Percentiles rank a stretch among this genome's conserved stretches.
These are phyloP conservation scores for Spodoptera frugiperda DNA, from an alignment of 1,140 invertebrate genomes.

Conservation along the genomic window DNA sequence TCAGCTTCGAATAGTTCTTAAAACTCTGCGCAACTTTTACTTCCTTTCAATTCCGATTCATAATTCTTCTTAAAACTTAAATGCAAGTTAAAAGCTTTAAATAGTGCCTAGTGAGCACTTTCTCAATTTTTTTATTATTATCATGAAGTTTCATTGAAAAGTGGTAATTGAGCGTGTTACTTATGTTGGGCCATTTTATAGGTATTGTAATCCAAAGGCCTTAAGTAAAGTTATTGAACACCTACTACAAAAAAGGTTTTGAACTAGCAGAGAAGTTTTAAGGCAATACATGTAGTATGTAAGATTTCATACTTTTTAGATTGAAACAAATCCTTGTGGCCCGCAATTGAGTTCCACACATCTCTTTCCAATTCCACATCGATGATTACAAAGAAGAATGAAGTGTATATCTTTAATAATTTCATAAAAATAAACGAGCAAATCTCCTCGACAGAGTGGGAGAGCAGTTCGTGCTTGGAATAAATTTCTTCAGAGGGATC, in stretches of 20 bases:
- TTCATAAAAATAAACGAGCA: slow-evolving; percentile 86
- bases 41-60: slow-evolving; percentile 73
- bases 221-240: too few species aligned
- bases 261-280: too few species aligned
- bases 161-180: background rate
- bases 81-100: slow-evolving; percentile 78
- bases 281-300: too few species aligned
- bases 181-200: background rate
- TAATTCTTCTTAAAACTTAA: slow-evolving; percentile 75
- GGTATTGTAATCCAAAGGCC: background rate
- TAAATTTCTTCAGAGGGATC: slow-evolving; percentile 86
- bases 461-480: slow-evolving; percentile 83
- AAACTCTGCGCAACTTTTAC: slow-evolving; percentile 67
- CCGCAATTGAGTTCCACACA: slow-evolving; percentile 11
- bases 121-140: slow-evolving; percentile 49
- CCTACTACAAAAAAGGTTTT: too few species aligned
- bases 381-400: slow-evolving; percentile 55
- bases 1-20: slow-evolving; percentile 43
- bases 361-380: slow-evolving; percentile 33
- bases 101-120: slow-evolving; percentile 68
- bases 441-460: slow-evolving; percentile 81
- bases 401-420: slow-evolving; percentile 78
- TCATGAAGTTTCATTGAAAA: slow-evolving; percentile 40
- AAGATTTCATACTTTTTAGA: background rate
- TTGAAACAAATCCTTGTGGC: background rate